Evolutionary conservation across 2,113 vertebrate species (phyloP).

Genomic region (cattle (Bos taurus)): ARS-UCD2.0 NC_037335.1:78296001-78296500

Average conservation of each 20-base stretch:
- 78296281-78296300: background rate
- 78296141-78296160: background rate
- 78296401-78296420: background rate
- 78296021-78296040: background rate
- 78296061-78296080: background rate
- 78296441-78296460: background rate
- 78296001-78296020: background rate
- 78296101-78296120: background rate
- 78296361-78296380: background rate
- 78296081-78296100: background rate
- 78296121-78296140: background rate
- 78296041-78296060: background rate
- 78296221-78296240: no score
- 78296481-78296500: background rate
- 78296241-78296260: background rate
- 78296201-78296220: background rate
- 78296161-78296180: background rate
- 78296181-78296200: background rate
- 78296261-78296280: background rate
- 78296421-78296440: fast-evolving
- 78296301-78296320: background rate
- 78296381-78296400: background rate
- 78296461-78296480: background rate
- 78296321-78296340: background rate
- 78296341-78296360: background rate